phyloP scores from a whole-genome alignment of 2,113 vertebrate genomes.

The Spilogale gracilis region DNA sequence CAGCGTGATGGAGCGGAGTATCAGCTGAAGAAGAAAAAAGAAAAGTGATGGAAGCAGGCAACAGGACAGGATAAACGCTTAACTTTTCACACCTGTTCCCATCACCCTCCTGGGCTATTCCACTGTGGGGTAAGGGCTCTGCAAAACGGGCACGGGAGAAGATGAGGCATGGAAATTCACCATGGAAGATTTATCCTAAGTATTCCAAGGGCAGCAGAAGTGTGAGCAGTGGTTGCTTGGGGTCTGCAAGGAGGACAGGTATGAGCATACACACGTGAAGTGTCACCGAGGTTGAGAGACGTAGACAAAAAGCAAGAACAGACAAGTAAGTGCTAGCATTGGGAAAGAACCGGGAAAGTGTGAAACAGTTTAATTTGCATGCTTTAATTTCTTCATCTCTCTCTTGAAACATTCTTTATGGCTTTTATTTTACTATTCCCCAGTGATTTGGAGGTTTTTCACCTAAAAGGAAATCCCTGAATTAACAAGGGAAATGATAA shows the following conservation, averaged over 20 bases:
- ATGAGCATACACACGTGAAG: background rate
- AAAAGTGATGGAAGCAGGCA: background rate
- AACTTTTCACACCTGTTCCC: background rate
- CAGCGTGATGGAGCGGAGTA: conserved; percentile 48
- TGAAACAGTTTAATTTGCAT: background rate
- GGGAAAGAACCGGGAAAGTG: background rate
- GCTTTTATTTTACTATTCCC: background rate
- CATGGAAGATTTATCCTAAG: background rate
- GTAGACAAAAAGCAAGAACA: background rate
- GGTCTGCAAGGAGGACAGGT: background rate
- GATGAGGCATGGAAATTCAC: background rate
- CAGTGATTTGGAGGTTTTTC: conserved; percentile 2
- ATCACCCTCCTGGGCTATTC: background rate
- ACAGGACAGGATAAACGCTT: background rate
- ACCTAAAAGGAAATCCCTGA: conserved; percentile 17
- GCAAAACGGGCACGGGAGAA: background rate
- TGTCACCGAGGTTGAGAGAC: background rate
- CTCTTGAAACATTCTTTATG: background rate
- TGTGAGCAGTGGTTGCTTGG: background rate
- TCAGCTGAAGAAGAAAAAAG: conserved; percentile 50
- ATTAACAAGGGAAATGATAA: conserved; percentile 51
- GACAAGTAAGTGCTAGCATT: background rate
- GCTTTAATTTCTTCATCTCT: background rate
- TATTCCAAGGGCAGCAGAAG: background rate
- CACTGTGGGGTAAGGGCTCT: background rate